Base-by-base conservation (phyloP, 2,113 vertebrate species). In the Saguinus midas region DNA sequence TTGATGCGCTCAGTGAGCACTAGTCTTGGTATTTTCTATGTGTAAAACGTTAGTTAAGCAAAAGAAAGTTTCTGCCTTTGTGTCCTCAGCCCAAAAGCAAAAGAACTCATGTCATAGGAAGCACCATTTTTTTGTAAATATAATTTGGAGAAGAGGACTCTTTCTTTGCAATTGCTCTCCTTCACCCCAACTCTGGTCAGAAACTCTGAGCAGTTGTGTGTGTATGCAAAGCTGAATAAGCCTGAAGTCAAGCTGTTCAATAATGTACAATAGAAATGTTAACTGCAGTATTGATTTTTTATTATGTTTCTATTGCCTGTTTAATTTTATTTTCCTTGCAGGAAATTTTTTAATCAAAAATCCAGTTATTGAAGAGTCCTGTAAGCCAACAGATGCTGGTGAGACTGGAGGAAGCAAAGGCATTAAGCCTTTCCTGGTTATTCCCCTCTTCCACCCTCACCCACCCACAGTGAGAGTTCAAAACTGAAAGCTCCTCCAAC, bases 261-360 rank as follows among this genome's bases (percentile, higher is more conserved):
- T 97, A 94, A 91, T 37, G 13, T 25, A 73, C 87, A 91, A 97
- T 92, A 96, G 95, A 97, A 87, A 96, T 95, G 70, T 94, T 96
- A 57, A 98, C 76, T 96, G 57, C 57, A 2, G 3, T 83, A 86
- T 90, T 78, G 70, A 70, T 98, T 98, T 97, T 93, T 97, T 75
- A 96, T 98, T 97, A 97, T 29, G 81, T 96, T 94, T 96, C 82
- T 97, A 98, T 98, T 96, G 89, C 66, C 73, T 98, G 10, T 98
- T 97, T 94, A 93, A 92, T 27, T 14, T 58, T 91, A 97, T 93
- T 95, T 95, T 4, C 17, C 61, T 98, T 91, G 80, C 55, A 98
- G 93, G 72, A 97, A 98, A 95, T 73, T 48, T 98, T 98, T 97
- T 55, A 96, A 90, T 48, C 72, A 97, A 97, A n/a, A 96, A 61